phyloP scores from a whole-genome alignment of 2,797 vertebrate genomes.

The Myotis daubentonii region DNA sequence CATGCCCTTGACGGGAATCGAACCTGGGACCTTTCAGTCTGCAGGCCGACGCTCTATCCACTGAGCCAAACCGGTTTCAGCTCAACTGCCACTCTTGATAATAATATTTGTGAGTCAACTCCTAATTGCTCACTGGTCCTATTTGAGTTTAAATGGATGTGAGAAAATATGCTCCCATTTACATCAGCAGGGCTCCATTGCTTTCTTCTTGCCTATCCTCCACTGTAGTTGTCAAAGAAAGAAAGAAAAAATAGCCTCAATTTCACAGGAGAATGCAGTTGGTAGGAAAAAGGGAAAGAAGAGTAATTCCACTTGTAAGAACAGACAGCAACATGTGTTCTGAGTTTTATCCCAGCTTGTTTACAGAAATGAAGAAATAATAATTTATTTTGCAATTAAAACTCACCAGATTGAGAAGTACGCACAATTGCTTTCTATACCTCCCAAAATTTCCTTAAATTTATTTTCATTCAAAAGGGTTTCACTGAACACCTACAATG shows the following conservation, averaged over 20 bases:
- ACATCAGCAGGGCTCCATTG: not conserved
- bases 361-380: not conserved
- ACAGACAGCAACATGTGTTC: not conserved
- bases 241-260: not conserved
- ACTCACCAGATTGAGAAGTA: slow-evolving; percentile 28
- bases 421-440: not conserved
- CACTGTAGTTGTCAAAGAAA: not conserved
- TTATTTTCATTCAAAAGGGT: slow-evolving; percentile 37
- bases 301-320: not conserved
- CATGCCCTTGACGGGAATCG: too few species aligned
- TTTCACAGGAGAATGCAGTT: slow-evolving; percentile 23
- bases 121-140: slow-evolving; percentile 2
- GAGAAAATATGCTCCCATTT: not conserved
- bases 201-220: not conserved
- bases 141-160: slow-evolving; percentile 24
- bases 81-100: not conserved
- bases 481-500: not conserved
- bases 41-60: too few species aligned
- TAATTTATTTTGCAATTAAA: slow-evolving; percentile 39
- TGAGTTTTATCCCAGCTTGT: slow-evolving; percentile 1
- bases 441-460: not conserved
- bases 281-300: not conserved
- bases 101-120: not conserved
- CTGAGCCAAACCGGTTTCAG: too few species aligned
- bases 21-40: too few species aligned